A percentile compares a stretch with the other conserved stretches of the same genome.
Evolutionary conservation across 1,140 invertebrate genomes (phyloP).

Genomic region (Propsilocerus akamusi): DNA sequence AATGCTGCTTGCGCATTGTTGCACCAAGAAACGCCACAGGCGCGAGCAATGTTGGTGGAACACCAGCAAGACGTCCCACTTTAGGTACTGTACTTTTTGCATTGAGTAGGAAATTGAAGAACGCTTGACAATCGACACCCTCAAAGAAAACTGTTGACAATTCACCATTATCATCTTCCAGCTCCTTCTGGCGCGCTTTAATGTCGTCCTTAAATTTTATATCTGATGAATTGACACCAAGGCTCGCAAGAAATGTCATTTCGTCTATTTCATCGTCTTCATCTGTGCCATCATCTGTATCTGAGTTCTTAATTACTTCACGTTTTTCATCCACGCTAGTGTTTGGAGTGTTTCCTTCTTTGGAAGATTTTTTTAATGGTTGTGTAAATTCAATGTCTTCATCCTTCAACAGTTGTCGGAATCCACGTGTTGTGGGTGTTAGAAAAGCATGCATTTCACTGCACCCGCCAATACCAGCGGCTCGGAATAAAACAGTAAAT

Average conservation of each 20-base stretch:
- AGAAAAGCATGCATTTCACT: slow-evolving; percentile 61
- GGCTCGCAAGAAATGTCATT: slow-evolving; percentile 54
- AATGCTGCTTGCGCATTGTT: no score
- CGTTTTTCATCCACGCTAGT: slow-evolving; percentile 14
- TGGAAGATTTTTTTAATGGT: slow-evolving; percentile 33
- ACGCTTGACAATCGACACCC: slow-evolving; percentile 62
- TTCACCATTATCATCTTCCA: slow-evolving; percentile 44
- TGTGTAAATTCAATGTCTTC: slow-evolving; percentile 69
- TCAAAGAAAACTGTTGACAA: slow-evolving; percentile 63
- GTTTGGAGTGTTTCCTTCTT: slow-evolving; percentile 9
- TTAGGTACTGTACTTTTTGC: slow-evolving; percentile 55
- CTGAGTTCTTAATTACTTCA: slow-evolving; percentile 16
- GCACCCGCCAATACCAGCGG: slow-evolving; percentile 59
- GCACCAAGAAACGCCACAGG: slow-evolving; percentile 79
- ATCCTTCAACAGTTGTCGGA: slow-evolving; percentile 57
- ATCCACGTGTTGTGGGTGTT: slow-evolving; percentile 72
- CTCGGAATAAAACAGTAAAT: slow-evolving; percentile 77
- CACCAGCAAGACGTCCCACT: slow-evolving; percentile 61
- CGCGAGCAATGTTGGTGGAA: slow-evolving; percentile 78
- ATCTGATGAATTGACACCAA: slow-evolving; percentile 56
- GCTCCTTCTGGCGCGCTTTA: slow-evolving; percentile 38
- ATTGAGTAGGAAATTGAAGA: slow-evolving; percentile 86
- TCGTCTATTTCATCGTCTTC: slow-evolving; percentile 47
- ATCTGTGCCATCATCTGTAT: no score
- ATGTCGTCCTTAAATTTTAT: slow-evolving; percentile 53